Conservation (phyloP, 2,797 vertebrate genomes). For the Chelon labrosus region DNA sequence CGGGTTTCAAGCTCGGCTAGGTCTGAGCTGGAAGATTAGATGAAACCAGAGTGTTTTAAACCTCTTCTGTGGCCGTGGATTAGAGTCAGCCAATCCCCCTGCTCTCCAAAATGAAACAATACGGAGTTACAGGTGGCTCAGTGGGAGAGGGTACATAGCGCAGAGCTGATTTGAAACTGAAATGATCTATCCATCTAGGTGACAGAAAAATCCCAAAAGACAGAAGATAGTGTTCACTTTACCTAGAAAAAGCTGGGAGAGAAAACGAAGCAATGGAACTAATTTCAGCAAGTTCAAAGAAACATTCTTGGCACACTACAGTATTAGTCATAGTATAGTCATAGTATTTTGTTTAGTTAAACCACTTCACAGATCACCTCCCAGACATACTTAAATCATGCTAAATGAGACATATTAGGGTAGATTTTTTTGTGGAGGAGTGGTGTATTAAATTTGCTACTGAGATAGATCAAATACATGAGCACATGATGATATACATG, state of each 20-base stretch:
- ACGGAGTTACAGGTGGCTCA: constrained; percentile 73
- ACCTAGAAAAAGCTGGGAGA: not conserved
- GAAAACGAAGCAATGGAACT: not conserved
- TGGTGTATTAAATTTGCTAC: constrained; percentile 46
- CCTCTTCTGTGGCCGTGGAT: constrained; percentile 93
- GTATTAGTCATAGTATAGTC: too few species aligned
- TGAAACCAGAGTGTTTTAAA: constrained; percentile 99
- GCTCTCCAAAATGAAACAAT: constrained; percentile 85
- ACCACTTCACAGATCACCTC: constrained; percentile 2
- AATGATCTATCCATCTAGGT: not conserved
- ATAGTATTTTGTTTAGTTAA: constrained; percentile 8
- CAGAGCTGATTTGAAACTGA: constrained; percentile 20
- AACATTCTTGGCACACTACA: not conserved
- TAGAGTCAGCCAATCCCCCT: constrained; percentile 87
- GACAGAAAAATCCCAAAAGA: not conserved
- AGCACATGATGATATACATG: constrained; percentile 43
- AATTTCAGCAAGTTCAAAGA: not conserved
- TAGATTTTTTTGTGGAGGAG: not conserved
- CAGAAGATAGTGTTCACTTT: not conserved
- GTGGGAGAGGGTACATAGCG: constrained; percentile 42
- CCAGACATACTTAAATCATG: constrained; percentile 13
- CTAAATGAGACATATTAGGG: constrained; percentile 20
- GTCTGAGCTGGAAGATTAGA: constrained; percentile 96
- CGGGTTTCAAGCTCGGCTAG: constrained; percentile 89
- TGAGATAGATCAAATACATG: constrained; percentile 36